Base-by-base conservation (phyloP, 2,113 vertebrate species). In the Dolichotis patagonum region DNA sequence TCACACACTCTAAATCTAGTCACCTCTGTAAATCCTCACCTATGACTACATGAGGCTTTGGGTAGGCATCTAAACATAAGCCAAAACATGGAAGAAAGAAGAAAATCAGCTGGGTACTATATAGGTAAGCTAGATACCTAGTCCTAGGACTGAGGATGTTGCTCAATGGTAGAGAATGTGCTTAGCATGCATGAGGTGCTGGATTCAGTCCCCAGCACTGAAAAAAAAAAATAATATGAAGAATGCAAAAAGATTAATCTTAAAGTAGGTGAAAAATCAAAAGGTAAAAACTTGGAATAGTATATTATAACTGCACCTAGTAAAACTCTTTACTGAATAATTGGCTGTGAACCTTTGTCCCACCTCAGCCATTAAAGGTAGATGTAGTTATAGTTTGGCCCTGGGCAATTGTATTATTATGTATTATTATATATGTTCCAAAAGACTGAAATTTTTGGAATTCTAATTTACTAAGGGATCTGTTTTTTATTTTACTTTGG, bases 401-500 rank as follows among this genome's bases (percentile, higher is more conserved):
- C 30, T 71, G 1, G 52, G 35, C 49, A 85, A 96, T 52, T 56
- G 16, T 56, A 56, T 56, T 20, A 56, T 56, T 56, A 19, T 56
- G 54, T 56, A 54, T 54, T 16, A 54, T 54, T 54, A 54, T 54
- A 54, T 54, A 7, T 7, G 54, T 56, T 96, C 58, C 65, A 88
- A 88, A 92, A 89, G 54, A 35, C 49, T 94, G 28, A 88, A 49
- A 85, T 81, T 90, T 90, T 56, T 75, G 11, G 35, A 73, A 11
- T 93, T n/a, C 93, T 93, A 80, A 65, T 93, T 97, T 94, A 69
- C 4, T 26, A 38, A 78, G 41, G 30, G 14, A 49, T 73, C 28
- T 85, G 43, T 43, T n/a, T 90, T 96, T 96, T 96, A 89, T 90
- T 96, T 96, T 93, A 38, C 46, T 90, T 85, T 92, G 19, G 69